These are phyloP conservation scores for Sarcophaga subvicina DNA, from an alignment of 2,888 invertebrate genomes.

Conservation along the genomic window DNA sequence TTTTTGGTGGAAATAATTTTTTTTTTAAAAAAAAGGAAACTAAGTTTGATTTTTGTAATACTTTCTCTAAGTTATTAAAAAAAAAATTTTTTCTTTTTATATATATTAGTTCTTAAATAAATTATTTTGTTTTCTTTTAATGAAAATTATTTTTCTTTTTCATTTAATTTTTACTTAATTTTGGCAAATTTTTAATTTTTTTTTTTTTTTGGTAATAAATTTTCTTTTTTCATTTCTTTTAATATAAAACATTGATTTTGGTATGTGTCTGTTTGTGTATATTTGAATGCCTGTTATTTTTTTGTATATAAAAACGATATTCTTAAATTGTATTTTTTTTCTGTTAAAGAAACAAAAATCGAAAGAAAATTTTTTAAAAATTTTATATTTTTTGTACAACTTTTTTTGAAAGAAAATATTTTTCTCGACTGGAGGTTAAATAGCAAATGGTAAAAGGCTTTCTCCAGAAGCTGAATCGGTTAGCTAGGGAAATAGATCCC, in stretches of 20 bases:
- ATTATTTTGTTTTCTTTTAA: slow-evolving; percentile 1
- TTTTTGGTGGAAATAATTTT: slow-evolving; percentile 53
- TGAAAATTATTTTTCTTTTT: slow-evolving; percentile 23
- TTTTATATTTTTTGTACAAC: too few relatives aligned
- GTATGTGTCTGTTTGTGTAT: slow-evolving; percentile 1
- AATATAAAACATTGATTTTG: slow-evolving; percentile 25
- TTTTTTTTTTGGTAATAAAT: background rate
- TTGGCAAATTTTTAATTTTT: slow-evolving; percentile 18
- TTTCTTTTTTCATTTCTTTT: background rate
- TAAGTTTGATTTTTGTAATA: background rate
- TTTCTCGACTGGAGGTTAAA: too few relatives aligned
- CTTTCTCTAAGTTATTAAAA: slow-evolving; percentile 39
- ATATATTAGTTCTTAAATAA: background rate
- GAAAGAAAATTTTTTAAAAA: too few relatives aligned
- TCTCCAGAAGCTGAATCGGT: too few relatives aligned
- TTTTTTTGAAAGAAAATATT: too few relatives aligned
- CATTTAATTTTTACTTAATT: background rate
- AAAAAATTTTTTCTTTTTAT: slow-evolving; percentile 7
- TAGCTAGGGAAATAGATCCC: too few relatives aligned
- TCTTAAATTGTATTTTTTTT: background rate
- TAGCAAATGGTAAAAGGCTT: too few relatives aligned
- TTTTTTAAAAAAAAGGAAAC: slow-evolving; percentile 19
- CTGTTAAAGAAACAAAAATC: background rate
- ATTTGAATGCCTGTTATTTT: slow-evolving; percentile 3
- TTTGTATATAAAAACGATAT: background rate